phyloP scores from a whole-genome alignment of 2,797 vertebrate genomes.

The Microtus obscurus region DNA sequence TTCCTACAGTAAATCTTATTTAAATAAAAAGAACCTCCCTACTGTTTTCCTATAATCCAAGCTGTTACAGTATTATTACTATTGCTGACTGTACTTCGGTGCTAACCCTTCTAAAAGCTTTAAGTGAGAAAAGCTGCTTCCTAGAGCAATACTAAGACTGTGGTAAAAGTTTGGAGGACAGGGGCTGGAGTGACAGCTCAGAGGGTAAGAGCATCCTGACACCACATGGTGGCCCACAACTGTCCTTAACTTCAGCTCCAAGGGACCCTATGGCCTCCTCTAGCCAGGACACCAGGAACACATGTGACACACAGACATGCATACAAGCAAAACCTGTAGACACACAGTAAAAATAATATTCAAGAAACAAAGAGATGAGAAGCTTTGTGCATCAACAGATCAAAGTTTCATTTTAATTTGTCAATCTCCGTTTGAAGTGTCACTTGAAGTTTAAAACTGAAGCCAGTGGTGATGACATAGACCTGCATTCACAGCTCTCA shows the following conservation, averaged over 20 bases:
- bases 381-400: background rate
- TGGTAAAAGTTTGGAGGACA: background rate
- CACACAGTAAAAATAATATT: background rate
- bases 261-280: background rate
- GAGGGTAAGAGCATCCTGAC: background rate
- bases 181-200: background rate
- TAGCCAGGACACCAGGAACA: background rate
- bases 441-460: too few relatives aligned
- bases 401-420: constrained; percentile 20
- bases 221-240: background rate
- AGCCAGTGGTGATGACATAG: background rate
- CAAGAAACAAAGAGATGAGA: background rate
- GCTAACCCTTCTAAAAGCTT: constrained; percentile 23
- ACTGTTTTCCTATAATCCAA: constrained; percentile 11
- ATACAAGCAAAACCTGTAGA: background rate
- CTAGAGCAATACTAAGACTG: background rate
- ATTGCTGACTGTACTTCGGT: constrained; percentile 40
- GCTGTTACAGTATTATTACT: background rate
- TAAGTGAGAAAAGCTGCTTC: constrained; percentile 13
- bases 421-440: background rate
- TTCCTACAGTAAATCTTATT: constrained; percentile 40
- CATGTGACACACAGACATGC: background rate
- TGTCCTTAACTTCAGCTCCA: background rate
- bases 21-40: constrained; percentile 11
- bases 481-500: background rate